A percentile compares a stretch with the other conserved stretches of the same genome.
Conservation (phyloP, 2,113 vertebrate species). For the Varanus komodoensis region DNA sequence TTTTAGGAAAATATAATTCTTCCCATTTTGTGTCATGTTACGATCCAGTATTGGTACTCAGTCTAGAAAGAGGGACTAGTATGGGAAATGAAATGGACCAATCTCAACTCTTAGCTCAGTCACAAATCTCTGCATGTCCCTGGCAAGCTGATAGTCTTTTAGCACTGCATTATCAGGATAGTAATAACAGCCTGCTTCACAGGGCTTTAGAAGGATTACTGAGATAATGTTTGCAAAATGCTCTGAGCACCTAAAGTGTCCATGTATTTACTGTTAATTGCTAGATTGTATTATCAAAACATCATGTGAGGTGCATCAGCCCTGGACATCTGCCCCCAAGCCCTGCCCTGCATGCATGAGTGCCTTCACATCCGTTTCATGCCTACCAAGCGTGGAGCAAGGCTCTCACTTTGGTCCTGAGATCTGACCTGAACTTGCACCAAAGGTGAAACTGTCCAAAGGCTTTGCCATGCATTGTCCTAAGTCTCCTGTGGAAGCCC, state of each 20-base stretch:
- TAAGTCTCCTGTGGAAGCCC: not conserved
- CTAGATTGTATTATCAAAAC: not conserved
- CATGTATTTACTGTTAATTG: not conserved
- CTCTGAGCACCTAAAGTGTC: not conserved
- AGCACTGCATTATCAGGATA: not conserved
- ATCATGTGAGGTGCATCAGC: not conserved
- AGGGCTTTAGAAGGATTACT: not conserved
- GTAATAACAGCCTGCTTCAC: not conserved
- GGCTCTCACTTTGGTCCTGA: not conserved
- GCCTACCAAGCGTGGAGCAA: too few relatives aligned
- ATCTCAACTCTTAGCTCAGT: not conserved
- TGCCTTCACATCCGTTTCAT: too few relatives aligned
- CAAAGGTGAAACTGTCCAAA: not conserved
- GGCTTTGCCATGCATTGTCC: not conserved
- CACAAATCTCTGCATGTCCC: not conserved
- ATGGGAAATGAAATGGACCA: not conserved
- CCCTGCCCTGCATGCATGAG: too few relatives aligned
- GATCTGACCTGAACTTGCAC: not conserved
- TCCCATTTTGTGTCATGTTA: not conserved
- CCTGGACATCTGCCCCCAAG: too few relatives aligned
- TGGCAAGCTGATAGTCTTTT: not conserved
- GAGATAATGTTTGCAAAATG: not conserved
- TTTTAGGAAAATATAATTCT: not conserved
- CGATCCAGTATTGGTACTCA: not conserved
- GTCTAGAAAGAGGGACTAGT: not conserved